Evolutionary conservation across 1,140 invertebrate genomes (phyloP).

Genomic region (Ylistrum balloti): DNA sequence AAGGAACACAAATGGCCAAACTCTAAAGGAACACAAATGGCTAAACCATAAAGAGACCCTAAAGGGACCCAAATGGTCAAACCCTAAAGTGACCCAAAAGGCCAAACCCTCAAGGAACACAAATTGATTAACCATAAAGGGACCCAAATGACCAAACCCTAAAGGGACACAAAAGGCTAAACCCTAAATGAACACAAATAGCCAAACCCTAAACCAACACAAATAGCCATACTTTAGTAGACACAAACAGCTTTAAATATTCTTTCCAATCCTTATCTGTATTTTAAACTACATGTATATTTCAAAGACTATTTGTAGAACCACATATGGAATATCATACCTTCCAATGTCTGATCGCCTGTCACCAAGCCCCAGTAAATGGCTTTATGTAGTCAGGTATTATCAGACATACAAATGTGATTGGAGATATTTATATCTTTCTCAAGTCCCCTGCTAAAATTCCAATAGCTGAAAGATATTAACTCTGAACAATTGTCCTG

Average conservation of each 20-base stretch:
- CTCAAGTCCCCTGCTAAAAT: neutral
- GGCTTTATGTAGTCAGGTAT: neutral
- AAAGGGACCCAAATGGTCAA: too few species aligned
- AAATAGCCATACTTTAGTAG: neutral
- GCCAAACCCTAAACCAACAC: too few species aligned
- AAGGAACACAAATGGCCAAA: too few species aligned
- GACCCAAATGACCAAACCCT: too few species aligned
- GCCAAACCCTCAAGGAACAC: too few species aligned
- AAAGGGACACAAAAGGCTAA: too few species aligned
- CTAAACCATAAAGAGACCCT: too few species aligned
- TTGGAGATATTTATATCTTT: conserved; percentile 8
- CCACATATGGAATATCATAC: neutral
- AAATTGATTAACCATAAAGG: too few species aligned
- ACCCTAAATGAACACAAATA: too few species aligned
- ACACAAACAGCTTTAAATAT: neutral
- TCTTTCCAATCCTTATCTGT: neutral
- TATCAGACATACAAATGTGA: conserved; percentile 4
- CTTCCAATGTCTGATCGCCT: neutral
- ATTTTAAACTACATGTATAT: neutral
- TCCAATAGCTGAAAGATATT: neutral
- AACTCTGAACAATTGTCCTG: neutral
- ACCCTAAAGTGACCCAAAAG: too few species aligned
- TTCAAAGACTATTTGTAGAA: conserved; percentile 12
- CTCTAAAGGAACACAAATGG: too few species aligned
- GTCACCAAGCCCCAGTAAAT: neutral